Percentiles rank a stretch among this genome's conserved stretches.
phyloP scores from a whole-genome alignment of 2,113 vertebrate species.

The Protobothrops mucrosquamatus region DNA sequence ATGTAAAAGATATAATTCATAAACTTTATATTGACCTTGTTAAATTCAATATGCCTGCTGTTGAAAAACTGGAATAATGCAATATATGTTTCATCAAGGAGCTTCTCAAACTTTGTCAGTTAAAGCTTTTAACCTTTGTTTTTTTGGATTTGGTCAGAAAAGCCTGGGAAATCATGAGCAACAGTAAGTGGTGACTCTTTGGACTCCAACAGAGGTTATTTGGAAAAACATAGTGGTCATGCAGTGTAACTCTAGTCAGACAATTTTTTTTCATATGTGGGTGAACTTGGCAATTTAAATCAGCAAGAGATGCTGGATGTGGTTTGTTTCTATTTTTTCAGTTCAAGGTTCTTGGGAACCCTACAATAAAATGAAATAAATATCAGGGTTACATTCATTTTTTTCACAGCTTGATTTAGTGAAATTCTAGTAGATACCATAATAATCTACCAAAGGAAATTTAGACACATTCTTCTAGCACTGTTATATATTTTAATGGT shows the following conservation, averaged over 20 bases:
- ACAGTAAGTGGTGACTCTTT: not conserved
- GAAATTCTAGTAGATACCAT: conserved; percentile 16
- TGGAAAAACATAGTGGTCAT: not conserved
- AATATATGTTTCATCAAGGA: not conserved
- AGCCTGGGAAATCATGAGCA: conserved; percentile 16
- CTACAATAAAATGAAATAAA: not conserved
- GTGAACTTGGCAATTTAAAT: conserved; percentile 27
- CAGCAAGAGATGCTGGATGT: not conserved
- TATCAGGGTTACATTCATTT: not conserved
- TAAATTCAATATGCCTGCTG: not conserved
- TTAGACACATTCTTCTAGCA: not conserved
- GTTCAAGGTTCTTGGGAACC: not conserved
- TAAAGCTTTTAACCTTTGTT: not conserved
- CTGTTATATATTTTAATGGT: conserved; percentile 16
- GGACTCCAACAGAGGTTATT: not conserved
- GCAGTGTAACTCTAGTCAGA: not conserved
- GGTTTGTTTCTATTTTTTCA: not conserved
- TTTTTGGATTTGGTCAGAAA: not conserved
- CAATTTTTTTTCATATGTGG: not conserved
- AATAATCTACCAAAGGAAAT: not conserved
- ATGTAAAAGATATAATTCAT: not conserved
- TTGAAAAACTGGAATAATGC: not conserved
- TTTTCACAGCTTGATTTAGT: conserved; percentile 46
- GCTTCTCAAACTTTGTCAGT: not conserved
- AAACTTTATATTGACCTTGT: not conserved